These are phyloP conservation scores for Temnothorax unifasciatus DNA, from an alignment of 2,888 invertebrate genomes.

Conservation along the genomic window DNA sequence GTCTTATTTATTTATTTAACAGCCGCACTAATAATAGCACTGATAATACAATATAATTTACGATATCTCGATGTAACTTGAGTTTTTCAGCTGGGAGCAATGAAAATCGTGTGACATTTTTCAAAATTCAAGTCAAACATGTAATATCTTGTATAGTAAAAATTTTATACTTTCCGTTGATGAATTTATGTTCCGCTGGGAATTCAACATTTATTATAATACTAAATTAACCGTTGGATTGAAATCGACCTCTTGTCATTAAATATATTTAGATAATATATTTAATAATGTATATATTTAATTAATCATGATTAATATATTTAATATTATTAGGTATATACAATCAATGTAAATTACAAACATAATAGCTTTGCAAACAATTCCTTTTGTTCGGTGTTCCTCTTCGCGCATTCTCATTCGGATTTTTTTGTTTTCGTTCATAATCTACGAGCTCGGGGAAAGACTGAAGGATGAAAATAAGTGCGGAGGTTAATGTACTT, in stretches of 20 bases:
- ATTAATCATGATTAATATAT: no score
- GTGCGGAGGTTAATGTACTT: conserved; percentile 51
- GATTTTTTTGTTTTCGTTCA: neutral
- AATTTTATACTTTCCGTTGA: neutral
- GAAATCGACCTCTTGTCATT: neutral
- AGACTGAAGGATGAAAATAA: conserved; percentile 48
- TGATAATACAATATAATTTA: neutral
- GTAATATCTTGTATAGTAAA: neutral
- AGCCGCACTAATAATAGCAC: neutral
- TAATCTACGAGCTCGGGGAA: conserved; percentile 5
- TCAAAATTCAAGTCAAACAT: neutral
- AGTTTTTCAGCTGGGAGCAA: neutral
- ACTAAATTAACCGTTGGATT: neutral
- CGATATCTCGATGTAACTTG: neutral
- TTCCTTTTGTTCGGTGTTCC: no score
- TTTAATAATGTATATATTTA: no score
- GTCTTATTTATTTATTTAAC: neutral
- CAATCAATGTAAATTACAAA: neutral
- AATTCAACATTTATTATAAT: neutral
- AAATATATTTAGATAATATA: neutral
- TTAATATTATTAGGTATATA: neutral
- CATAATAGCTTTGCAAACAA: neutral
- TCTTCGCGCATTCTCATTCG: neutral
- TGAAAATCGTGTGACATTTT: neutral
- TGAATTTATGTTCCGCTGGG: neutral